Percentiles rank a stretch among this genome's conserved stretches.
phyloP scores from a whole-genome alignment of 2,113 vertebrate species.

The Indri indri region DNA sequence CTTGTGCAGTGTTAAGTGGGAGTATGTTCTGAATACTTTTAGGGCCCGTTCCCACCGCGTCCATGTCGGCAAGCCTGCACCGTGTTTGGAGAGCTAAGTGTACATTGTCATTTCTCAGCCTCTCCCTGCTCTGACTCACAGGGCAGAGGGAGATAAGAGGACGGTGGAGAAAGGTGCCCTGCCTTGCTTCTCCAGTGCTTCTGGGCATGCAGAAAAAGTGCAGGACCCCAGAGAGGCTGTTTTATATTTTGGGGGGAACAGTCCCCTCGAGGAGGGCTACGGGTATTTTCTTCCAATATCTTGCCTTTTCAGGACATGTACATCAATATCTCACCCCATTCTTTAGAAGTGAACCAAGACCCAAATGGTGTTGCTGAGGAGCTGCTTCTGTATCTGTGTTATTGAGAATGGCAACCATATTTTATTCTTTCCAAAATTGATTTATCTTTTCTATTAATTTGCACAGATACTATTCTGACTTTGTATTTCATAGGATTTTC shows the following conservation, averaged over 20 bases:
- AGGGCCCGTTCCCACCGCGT: neutral
- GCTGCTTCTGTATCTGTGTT: neutral
- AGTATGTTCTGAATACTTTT: neutral
- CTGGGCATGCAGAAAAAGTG: neutral
- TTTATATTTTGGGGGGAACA: neutral
- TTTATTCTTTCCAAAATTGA: conserved; percentile 21
- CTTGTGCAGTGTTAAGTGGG: neutral
- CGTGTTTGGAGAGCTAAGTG: neutral
- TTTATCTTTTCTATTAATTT: conserved; percentile 56
- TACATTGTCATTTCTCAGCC: neutral
- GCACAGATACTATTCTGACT: conserved; percentile 33
- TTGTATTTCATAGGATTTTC: conserved; percentile 50
- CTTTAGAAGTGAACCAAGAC: conserved; percentile 3
- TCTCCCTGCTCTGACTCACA: neutral
- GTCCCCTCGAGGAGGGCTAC: neutral
- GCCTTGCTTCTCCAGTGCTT: neutral
- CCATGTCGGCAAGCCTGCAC: neutral
- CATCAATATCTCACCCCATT: neutral
- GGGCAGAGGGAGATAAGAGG: neutral
- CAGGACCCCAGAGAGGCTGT: neutral
- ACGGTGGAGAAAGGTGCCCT: neutral
- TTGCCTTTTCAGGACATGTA: neutral
- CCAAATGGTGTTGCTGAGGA: neutral
- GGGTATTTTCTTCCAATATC: neutral
- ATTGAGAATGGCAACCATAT: neutral